phyloP scores from a whole-genome alignment of 2,113 vertebrate species.

The Semicossyphus pulcher region DNA sequence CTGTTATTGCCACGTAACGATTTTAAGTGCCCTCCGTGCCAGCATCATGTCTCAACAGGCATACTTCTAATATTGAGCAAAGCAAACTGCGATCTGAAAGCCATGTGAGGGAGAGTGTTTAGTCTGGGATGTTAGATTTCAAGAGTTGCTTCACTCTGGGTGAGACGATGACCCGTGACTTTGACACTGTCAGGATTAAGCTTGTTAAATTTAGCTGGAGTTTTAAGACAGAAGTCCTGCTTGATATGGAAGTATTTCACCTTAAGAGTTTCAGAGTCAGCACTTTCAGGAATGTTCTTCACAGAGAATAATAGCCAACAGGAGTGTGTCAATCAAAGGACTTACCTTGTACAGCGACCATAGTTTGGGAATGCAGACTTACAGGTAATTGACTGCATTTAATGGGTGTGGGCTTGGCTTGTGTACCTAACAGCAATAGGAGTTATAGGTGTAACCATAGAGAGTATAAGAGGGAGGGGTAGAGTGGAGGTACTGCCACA shows the following conservation, averaged over 20 bases:
- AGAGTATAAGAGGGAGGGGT: slow-evolving; percentile 61
- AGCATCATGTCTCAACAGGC: slow-evolving; percentile 55
- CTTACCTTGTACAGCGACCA: not conserved
- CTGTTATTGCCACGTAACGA: slow-evolving; percentile 6
- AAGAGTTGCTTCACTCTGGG: slow-evolving; percentile 15
- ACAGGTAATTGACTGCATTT: slow-evolving; percentile 60
- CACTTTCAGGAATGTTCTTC: slow-evolving; percentile 8
- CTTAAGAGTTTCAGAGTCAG: slow-evolving; percentile 1
- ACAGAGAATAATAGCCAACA: slow-evolving; percentile 4
- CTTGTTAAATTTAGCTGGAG: slow-evolving; percentile 33
- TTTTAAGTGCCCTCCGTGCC: slow-evolving; percentile 22
- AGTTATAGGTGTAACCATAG: slow-evolving; percentile 71
- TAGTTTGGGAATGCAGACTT: slow-evolving; percentile 75
- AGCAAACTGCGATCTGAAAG: not conserved
- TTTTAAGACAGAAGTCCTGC: slow-evolving; percentile 13
- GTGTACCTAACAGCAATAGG: slow-evolving; percentile 52
- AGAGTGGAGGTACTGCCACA: slow-evolving; percentile 59
- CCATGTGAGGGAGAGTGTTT: slow-evolving; percentile 13
- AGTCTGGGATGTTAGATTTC: slow-evolving; percentile 17
- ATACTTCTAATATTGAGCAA: slow-evolving; percentile 24
- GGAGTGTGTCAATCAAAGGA: slow-evolving; percentile 28
- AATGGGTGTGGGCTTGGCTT: slow-evolving; percentile 61
- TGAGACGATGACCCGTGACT: slow-evolving; percentile 39
- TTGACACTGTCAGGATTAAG: slow-evolving; percentile 41
- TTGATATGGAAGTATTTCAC: not conserved